Base-by-base conservation (phyloP, 2,888 invertebrate genomes). In the Cephus nigrinus region DNA sequence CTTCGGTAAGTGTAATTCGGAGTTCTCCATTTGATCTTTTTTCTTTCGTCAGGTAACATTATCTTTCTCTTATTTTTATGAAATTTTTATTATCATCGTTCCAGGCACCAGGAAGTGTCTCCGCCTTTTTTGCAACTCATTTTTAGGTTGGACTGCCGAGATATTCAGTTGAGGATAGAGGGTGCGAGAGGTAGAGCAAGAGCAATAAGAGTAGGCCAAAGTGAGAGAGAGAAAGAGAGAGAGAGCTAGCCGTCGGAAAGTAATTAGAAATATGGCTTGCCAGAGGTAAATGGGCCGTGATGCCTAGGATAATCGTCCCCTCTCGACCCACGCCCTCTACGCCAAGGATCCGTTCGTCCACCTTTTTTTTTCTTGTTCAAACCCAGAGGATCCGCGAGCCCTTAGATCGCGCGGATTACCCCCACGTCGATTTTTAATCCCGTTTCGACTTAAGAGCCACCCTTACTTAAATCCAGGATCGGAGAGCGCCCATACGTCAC, bases 181-280 rank as follows among this genome's bases (percentile, higher is more conserved):
- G 71, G 71, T 32, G 31, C 32, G 71, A 71, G 32, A 31, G 71
- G 33, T 12, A 71, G 77, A 75, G 74, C 30, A 69, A 76, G 75
- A 76, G 78, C 36, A 40, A 68, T 55, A 73, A 75, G 72, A 68
- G 32, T 15, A 12, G 35, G 15, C 23, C 15, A 55, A 55, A 55
- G 15, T 55, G 5, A 55, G 72, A 32, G 75, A 76, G 74, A 69
- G 79, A 82, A 81, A 4, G 72, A 36, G 75, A 78, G 74, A 69
- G 79, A 32, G 9, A 55, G 79, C 78, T 76, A 84, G 81, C 83
- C 83, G 88, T 85, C 86, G 86, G 84, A 86, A 86, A 87, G 88
- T 89, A 90, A 90, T 90, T 90, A 90, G 89, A 90, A 90, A 90
- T 90, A 89, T 88, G 89, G 86, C 87, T 87, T 86, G 84, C 83